Evolutionary conservation across 2,113 vertebrate genomes (phyloP), one percentile per base, ranked within the genome.

Genomic region (Bubo bubo): DNA sequence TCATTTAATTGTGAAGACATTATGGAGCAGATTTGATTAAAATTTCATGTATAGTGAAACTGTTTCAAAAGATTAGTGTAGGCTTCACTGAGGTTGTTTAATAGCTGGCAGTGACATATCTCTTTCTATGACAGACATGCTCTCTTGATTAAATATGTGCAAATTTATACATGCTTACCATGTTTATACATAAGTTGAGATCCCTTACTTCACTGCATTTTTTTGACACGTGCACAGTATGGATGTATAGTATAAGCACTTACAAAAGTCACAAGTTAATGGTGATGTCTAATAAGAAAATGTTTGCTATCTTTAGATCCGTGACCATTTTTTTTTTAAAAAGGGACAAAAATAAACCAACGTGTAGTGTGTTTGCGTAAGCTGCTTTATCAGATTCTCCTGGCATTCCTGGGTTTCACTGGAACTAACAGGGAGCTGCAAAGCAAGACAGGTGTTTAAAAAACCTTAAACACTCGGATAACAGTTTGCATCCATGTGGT

Each of bases 391-490:
- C 76, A 45, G 35, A 88, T 91, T 95, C 90, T 95, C 30, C 24
- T 90, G 26, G 45, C 81, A 55, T 58, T 50, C 53, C 59, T 81
- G 73, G 35, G 35, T 95, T 96, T 96, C 58, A 50, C 63, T 49
- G 62, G n/a, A 85, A 59, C 39, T 72, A 81, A 77, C 70, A 93
- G 52, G 71, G 70, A 96, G 85, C 76, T 74, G 72, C 77, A 92
- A 91, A 95, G 80, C 72, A 88, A 90, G 76, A 90, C 68, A 94
- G 93, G 89, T 98, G 85, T 97, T 97, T 97, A 96, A 97, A 97
- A 97, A 94, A 39, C 39, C 59, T 93, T 93, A 95, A 94, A 95
- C 74, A 72, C 71, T 84, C 30, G 45, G 70, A 47, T 97, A 98
- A 96, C 84, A 86, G 95, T 97, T 97, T 97, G 79, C 94, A 94